Percentiles rank a stretch among this genome's conserved stretches.
These are phyloP conservation scores for Sparidentex hasta DNA, from an alignment of 2,797 vertebrate species.

Conservation along the genomic window DNA sequence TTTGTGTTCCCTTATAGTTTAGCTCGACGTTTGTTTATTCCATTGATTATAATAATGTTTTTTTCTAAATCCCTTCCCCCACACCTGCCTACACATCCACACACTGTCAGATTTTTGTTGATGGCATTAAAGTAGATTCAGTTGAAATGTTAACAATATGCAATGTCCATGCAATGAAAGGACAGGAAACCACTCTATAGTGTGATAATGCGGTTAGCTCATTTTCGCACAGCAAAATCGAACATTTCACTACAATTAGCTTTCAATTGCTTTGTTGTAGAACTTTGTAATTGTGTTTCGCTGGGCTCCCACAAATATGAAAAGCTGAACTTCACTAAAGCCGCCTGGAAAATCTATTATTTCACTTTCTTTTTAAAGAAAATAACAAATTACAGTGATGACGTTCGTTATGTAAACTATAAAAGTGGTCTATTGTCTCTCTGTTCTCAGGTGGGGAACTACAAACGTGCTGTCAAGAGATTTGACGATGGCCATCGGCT, in stretches of 20 bases:
- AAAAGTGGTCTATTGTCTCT: background rate
- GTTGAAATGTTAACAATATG: background rate
- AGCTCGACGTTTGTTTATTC: background rate
- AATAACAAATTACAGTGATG: too few relatives aligned
- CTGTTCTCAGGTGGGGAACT: conserved; percentile 93
- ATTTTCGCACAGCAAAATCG: background rate
- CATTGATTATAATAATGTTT: background rate
- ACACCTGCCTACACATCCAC: background rate
- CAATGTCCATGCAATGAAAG: background rate
- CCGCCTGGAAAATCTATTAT: background rate
- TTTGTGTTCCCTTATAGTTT: too few relatives aligned
- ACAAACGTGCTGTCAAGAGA: conserved; percentile 96
- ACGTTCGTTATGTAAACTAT: too few relatives aligned
- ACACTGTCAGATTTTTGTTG: background rate
- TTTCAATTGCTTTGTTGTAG: background rate
- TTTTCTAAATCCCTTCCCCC: background rate
- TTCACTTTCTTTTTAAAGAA: background rate
- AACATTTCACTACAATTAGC: background rate
- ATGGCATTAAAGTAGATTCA: background rate
- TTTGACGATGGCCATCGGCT: conserved; percentile 96
- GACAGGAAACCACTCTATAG: background rate
- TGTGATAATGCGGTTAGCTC: background rate
- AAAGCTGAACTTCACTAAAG: background rate
- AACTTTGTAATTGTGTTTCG: background rate
- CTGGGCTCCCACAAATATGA: background rate